Evolutionary conservation across 92 coral and sea anemone genomes (phyloP), one percentile per base, ranked within the genome.

Genomic region (Phenganax stokvisi): DNA sequence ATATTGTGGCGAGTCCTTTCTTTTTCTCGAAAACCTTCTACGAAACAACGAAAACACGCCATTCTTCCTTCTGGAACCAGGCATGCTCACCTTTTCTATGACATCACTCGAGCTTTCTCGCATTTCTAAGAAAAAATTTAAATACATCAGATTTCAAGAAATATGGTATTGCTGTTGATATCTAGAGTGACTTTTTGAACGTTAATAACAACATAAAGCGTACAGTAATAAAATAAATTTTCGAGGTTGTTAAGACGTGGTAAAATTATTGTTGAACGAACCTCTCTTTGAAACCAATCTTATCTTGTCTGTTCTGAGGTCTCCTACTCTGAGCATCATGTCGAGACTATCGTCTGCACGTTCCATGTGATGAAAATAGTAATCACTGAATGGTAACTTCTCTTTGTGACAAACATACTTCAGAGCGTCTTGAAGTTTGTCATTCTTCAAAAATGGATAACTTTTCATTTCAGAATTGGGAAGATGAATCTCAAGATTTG

Each of bases 71-170:
- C 59, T 15, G 54, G 83, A 20, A 79, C 60, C 12, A 6, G 61
- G 51, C 10, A 59, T 47, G 83, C 83, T 79, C 83, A 79, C 83
- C 83, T 79, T 79, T 44, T 79, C 83, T 79, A 65, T 11, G 60
- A 64, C 53, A 60, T 62, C 62, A 15, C 44, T 61, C 25, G 83
- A 63, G 15, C 83, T 63, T 63, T 51, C 51, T 79, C 63, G 83
- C 47, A 51, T 15, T 30, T 79, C 83, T 79, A 54, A 28, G 25
- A 65, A 73, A 71, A 30, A 20, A 54, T 27, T 73, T n/a, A 47
- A 12, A 71, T 15, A 12, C 25, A 11, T 7, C 0, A 71, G 4
- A 25, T 71, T n/a, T 56, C 29, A 57, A 25, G 31, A 16, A 52
- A 73, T 30, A 10, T 9, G 0, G 30, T 30, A 67, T 2, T 15